These are phyloP conservation scores for Heterohyrax brucei DNA, from an alignment of 2,797 vertebrate species.

Conservation along the genomic window DNA sequence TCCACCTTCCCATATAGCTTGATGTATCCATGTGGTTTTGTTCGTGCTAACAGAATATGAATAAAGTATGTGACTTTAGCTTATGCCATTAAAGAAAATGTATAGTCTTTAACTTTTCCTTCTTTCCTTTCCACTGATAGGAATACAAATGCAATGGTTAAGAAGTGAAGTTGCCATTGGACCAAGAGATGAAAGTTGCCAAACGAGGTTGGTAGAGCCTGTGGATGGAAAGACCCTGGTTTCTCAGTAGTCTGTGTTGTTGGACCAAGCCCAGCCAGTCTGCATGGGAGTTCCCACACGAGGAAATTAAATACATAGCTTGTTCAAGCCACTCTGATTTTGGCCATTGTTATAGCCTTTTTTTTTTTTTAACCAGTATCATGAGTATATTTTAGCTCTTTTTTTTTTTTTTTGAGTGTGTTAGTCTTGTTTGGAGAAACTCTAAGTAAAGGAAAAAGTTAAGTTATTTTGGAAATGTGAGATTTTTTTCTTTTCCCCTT, in stretches of 20 bases:
- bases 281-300: background rate
- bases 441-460: slow-evolving; percentile 60
- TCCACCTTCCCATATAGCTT: background rate
- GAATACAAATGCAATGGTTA: background rate
- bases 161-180: background rate
- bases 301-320: background rate
- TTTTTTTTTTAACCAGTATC: slow-evolving; percentile 7
- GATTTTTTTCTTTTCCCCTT: background rate
- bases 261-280: background rate
- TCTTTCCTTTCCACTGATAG: background rate
- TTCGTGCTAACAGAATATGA: background rate
- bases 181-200: background rate
- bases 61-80: background rate
- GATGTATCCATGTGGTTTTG: background rate
- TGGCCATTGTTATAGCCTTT: background rate
- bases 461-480: slow-evolving; percentile 18
- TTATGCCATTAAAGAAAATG: background rate
- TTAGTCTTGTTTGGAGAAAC: slow-evolving; percentile 32
- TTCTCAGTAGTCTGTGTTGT: background rate
- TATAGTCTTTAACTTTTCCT: background rate
- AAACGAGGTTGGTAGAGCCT: background rate
- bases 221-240: background rate
- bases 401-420: background rate
- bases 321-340: background rate
- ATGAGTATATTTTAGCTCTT: background rate